Evolutionary conservation across 2,888 invertebrate species (phyloP).

Genomic region (Dasysyrphus tricinctus): DNA sequence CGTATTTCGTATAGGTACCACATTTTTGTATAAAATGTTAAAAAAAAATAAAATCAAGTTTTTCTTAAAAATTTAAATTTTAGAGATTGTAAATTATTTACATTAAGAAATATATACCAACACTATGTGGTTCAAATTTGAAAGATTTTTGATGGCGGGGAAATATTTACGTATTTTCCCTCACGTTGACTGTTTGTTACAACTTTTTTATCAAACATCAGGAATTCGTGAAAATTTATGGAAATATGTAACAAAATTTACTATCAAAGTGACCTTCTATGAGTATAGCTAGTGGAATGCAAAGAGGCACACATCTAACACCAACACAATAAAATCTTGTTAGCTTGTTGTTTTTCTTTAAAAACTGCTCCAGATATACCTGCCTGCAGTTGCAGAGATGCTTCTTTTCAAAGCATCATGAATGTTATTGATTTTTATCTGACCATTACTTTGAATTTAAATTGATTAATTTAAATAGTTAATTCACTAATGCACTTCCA

Average conservation of each 20-base stretch:
- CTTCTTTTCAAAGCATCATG: too few species aligned
- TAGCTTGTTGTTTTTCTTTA: background rate
- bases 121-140: too few species aligned
- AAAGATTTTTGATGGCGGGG: background rate
- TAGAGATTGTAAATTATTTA: background rate
- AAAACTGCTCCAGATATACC: background rate
- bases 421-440: too few species aligned
- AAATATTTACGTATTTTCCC: background rate
- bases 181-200: slow-evolving; percentile 2
- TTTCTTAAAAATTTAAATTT: background rate
- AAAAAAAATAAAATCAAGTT: too few species aligned
- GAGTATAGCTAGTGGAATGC: background rate
- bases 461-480: too few species aligned
- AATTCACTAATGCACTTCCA: too few species aligned
- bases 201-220: background rate
- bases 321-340: too few species aligned
- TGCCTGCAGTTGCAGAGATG: too few species aligned
- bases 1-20: too few species aligned
- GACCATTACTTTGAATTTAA: too few species aligned
- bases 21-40: too few species aligned
- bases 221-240: background rate
- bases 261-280: background rate
- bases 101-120: too few species aligned
- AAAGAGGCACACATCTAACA: background rate
- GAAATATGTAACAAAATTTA: background rate